These are phyloP conservation scores for Molossus molossus DNA, from an alignment of 2,797 vertebrate species.

Conservation along the genomic window DNA sequence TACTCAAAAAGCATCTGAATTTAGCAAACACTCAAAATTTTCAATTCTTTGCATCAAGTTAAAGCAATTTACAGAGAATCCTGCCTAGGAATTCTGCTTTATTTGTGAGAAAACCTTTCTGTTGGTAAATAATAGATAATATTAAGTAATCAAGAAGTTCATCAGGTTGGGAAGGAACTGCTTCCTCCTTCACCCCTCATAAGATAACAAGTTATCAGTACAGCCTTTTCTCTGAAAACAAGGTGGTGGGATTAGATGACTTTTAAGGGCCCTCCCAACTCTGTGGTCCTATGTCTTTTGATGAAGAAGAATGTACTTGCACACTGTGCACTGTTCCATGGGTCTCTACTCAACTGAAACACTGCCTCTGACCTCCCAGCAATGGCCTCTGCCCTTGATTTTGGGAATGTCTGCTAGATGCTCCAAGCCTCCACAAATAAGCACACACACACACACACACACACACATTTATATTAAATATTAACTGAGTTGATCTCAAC, in stretches of 20 bases:
- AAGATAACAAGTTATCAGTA: background rate
- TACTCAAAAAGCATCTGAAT: background rate
- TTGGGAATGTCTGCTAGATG: background rate
- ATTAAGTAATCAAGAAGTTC: conserved; percentile 28
- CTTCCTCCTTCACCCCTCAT: background rate
- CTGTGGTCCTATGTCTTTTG: background rate
- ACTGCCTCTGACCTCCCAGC: background rate
- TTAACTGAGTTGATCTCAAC: background rate
- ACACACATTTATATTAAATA: background rate
- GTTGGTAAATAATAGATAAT: background rate
- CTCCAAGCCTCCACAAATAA: background rate
- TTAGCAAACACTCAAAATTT: background rate
- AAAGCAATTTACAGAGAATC: background rate
- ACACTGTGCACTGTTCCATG: background rate
- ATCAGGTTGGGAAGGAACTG: background rate
- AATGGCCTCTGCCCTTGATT: background rate
- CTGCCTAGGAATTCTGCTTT: background rate
- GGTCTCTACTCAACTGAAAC: background rate
- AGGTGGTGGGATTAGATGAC: background rate
- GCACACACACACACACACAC: rapidly evolving
- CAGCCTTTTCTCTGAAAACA: background rate
- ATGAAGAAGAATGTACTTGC: background rate
- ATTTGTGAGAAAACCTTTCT: conserved; percentile 24
- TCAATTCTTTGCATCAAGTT: background rate
- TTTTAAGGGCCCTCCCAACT: background rate